Base-by-base conservation (phyloP, 2,797 vertebrate species). In the Iguana delicatissima region DNA sequence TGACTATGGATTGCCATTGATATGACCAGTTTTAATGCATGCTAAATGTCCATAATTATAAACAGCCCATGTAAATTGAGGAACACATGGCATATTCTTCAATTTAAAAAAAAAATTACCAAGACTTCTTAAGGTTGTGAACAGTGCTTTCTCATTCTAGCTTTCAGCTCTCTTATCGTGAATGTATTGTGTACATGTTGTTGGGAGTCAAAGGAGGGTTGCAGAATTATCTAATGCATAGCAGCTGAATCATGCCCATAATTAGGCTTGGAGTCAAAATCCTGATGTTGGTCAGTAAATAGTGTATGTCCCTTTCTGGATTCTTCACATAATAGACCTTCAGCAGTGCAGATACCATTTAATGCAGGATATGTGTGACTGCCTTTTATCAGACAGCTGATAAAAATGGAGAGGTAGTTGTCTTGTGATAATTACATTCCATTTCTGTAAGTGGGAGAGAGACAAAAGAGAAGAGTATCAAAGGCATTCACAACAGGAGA, bases 11-110 rank as follows among this genome's bases (percentile, higher is more conserved):
- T 74, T 94, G 73, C 88, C 89, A 83, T 13, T 20, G 93, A 94
- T 96, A 96, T 96, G 95, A 93, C 81, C 92, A 91, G 94, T 97
- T 96, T 96, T 94, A 96, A 94, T 4, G 0, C 93, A 92, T 95
- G 92, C 94, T 95, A 96, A 74, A 93, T 94, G 92, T 94, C 96
- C 96, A 94, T 87, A 95, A 88, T 91, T 95, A 91, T 94, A 89
- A 89, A 95, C 96, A 97, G 95, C 95, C 90, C 92, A 90, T 89
- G 35, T 92, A 95, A 94, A 76, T 94, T 57, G 46, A 94, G 92
- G 89, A 94, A 95, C 80, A 94, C 85, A 92, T 94, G 73, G 92
- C 91, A 93, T 90, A 88, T 29, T 16, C n/a, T 94, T 93, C 90
- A 94, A 95, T 96, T 69, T 85, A 22, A 20, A 0, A 93, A 0